Conservation (phyloP, 2,888 invertebrate species). For the Andrena camellia region DNA sequence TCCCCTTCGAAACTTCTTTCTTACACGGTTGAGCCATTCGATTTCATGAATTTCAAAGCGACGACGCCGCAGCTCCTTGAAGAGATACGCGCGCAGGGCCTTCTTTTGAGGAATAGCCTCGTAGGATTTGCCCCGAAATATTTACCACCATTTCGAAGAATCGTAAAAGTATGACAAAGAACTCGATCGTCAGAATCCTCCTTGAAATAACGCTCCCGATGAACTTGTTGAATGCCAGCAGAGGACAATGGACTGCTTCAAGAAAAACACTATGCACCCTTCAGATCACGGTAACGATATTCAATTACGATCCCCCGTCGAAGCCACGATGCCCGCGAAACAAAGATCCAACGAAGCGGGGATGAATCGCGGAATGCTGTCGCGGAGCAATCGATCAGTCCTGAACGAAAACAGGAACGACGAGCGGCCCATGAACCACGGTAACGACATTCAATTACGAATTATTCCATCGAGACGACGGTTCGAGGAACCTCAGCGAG, state of each 20-base stretch:
- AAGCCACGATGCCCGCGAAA: background rate
- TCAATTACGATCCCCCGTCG: constrained; percentile 23
- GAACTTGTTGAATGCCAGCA: constrained; percentile 12
- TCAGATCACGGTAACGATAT: constrained; percentile 10
- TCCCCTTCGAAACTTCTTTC: constrained; percentile 65
- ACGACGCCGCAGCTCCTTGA: constrained; percentile 32
- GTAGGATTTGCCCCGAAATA: constrained; percentile 6
- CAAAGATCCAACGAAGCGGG: background rate
- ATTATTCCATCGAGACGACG: no score
- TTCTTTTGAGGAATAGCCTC: constrained; percentile 30
- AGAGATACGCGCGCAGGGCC: constrained; percentile 45
- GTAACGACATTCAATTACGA: no score
- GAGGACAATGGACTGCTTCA: background rate
- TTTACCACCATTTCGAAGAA: background rate
- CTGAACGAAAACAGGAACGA: no score
- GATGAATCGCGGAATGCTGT: no score
- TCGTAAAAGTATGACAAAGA: background rate
- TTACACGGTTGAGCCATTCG: constrained; percentile 74
- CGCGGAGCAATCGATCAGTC: no score
- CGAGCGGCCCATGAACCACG: no score
- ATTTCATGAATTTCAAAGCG: constrained; percentile 79
- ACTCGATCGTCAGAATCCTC: background rate
- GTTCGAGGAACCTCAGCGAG: background rate
- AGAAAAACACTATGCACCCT: constrained; percentile 14
- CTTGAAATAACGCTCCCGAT: constrained; percentile 12